Evolutionary conservation across 2,888 invertebrate genomes (phyloP).

Genomic region (Hyposoter didymator): DNA sequence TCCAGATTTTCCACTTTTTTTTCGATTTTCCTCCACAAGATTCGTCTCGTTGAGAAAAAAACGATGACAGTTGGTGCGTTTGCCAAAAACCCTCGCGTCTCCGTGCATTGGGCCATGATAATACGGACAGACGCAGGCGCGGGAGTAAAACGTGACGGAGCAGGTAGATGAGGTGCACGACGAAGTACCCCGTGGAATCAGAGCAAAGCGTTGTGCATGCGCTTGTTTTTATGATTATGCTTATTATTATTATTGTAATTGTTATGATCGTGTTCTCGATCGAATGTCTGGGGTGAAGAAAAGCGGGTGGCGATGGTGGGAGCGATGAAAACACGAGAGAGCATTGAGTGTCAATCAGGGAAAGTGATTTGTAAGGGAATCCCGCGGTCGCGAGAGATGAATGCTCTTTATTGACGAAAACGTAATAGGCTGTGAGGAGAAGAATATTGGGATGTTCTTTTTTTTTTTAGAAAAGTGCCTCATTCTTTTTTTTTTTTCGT

Average conservation of each 20-base stretch:
- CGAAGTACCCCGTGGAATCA: conserved; percentile 5
- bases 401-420: conserved; percentile 60
- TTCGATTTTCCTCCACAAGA: too few species aligned
- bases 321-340: conserved; percentile 57
- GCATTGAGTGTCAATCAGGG: conserved; percentile 83
- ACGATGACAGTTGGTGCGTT: not conserved
- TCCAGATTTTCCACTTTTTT: too few species aligned
- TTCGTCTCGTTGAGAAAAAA: too few species aligned
- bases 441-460: conserved; percentile 19
- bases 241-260: conserved; percentile 34
- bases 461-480: conserved; percentile 11
- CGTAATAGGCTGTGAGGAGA: conserved; percentile 55
- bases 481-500: conserved; percentile 18
- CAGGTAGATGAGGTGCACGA: conserved; percentile 43
- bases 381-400: conserved; percentile 40
- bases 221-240: conserved; percentile 49
- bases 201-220: conserved; percentile 49
- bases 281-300: conserved; percentile 73
- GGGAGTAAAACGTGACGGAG: not conserved
- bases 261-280: conserved; percentile 64
- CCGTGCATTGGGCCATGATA: not conserved
- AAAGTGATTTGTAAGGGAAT: conserved; percentile 82
- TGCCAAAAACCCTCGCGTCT: not conserved
- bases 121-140: not conserved
- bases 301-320: not conserved